Evolutionary conservation across 2,888 invertebrate species (phyloP).

Genomic region (Theretra japonica): DNA sequence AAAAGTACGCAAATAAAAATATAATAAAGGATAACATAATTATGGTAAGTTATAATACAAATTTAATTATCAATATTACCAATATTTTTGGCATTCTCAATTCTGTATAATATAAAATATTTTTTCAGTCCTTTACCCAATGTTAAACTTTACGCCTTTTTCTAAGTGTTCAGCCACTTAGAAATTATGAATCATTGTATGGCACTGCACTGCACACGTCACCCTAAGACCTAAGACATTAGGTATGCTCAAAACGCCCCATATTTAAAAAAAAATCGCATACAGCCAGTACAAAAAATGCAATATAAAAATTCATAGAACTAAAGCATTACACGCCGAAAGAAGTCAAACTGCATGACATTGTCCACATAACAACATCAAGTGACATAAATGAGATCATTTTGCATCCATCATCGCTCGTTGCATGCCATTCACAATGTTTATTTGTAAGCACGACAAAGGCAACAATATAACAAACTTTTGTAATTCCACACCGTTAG

Average conservation of each 20-base stretch:
- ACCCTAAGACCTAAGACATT: too few relatives aligned
- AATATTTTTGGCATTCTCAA: too few relatives aligned
- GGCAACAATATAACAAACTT: constrained; percentile 79
- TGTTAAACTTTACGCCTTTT: too few relatives aligned
- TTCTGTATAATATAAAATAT: too few relatives aligned
- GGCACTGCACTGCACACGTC: too few relatives aligned
- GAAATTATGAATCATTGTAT: too few relatives aligned
- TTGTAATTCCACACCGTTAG: constrained; percentile 81
- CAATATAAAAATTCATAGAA: neutral
- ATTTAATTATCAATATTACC: too few relatives aligned
- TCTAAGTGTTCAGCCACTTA: too few relatives aligned
- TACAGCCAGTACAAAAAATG: neutral
- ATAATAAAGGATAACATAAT: too few relatives aligned
- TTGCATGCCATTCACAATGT: constrained; percentile 64
- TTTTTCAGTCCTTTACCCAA: too few relatives aligned
- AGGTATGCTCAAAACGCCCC: neutral
- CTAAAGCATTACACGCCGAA: neutral
- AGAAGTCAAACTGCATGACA: neutral
- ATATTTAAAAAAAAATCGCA: neutral
- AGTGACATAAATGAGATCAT: constrained; percentile 28
- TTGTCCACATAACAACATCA: constrained; percentile 4
- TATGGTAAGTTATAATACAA: too few relatives aligned
- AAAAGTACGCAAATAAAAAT: too few relatives aligned
- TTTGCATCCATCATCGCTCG: constrained; percentile 32
- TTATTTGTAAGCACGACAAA: constrained; percentile 75